A percentile compares a stretch with the other conserved stretches of the same genome.
phyloP scores from a whole-genome alignment of 2,888 invertebrate species.

The Cheilosia impressa region DNA sequence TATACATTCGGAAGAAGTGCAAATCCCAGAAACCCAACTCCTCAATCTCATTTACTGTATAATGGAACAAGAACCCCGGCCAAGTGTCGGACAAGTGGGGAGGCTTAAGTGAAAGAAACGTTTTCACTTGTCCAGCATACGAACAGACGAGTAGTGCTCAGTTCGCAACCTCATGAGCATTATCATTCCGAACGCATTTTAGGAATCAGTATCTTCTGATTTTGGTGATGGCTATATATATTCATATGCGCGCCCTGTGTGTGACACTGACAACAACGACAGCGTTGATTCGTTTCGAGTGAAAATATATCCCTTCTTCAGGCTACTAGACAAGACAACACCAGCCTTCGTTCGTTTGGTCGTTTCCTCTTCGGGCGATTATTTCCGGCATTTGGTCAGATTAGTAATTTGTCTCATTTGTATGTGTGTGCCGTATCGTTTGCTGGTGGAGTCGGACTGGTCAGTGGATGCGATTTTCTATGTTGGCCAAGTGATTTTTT shows the following conservation, averaged over 20 bases:
- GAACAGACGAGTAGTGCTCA: not conserved
- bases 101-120: conserved; percentile 37
- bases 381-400: conserved; percentile 74
- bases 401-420: conserved; percentile 69
- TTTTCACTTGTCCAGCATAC: conserved; percentile 24
- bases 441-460: not conserved
- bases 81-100: not conserved
- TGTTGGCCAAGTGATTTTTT: conserved; percentile 51
- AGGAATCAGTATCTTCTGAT: conserved; percentile 55
- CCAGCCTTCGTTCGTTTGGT: conserved; percentile 10
- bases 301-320: conserved; percentile 30
- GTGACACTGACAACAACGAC: conserved; percentile 52
- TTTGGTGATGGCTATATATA: conserved; percentile 28
- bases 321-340: not conserved
- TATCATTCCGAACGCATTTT: conserved; percentile 69
- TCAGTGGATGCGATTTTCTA: conserved; percentile 12
- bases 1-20: not conserved
- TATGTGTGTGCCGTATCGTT: conserved; percentile 38
- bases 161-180: conserved; percentile 13
- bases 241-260: conserved; percentile 13
- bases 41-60: conserved; percentile 34
- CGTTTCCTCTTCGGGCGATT: conserved; percentile 69
- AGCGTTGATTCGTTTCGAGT: conserved; percentile 65
- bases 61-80: conserved; percentile 2
- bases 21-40: conserved; percentile 27